Conservation (phyloP, 2,113 vertebrate genomes). For the Pseudorasbora parva region DNA sequence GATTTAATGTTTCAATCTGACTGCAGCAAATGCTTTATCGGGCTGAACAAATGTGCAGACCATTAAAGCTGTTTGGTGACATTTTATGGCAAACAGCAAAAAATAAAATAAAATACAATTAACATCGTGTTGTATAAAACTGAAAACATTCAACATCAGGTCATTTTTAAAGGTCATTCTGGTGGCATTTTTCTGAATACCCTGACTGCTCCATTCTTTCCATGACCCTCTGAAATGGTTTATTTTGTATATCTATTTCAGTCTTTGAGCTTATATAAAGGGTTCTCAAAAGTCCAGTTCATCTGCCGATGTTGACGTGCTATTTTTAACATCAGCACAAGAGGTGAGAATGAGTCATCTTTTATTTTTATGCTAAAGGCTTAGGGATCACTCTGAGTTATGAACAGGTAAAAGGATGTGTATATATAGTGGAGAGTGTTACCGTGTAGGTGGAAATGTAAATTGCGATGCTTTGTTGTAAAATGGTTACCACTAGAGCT, state of each 20-base stretch:
- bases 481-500: neutral
- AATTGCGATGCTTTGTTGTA: neutral
- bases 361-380: constrained; percentile 28
- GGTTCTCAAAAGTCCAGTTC: neutral
- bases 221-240: neutral
- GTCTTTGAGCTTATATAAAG: constrained; percentile 29
- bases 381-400: constrained; percentile 1
- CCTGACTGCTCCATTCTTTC: neutral
- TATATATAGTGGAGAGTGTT: neutral
- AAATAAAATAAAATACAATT: neutral
- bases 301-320: neutral
- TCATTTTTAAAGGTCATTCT: neutral
- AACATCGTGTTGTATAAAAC: neutral
- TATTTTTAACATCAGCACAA: constrained; percentile 39
- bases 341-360: constrained; percentile 42
- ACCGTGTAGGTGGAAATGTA: neutral
- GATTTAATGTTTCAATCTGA: neutral
- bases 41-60: neutral
- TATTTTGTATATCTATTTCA: neutral
- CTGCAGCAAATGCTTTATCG: neutral
- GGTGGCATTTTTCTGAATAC: neutral
- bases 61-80: neutral
- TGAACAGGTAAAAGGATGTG: constrained; percentile 13
- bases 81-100: neutral
- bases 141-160: neutral